A percentile compares a stretch with the other conserved stretches of the same genome.
Evolutionary conservation across 2,113 vertebrate species (phyloP).

Genomic region (Passer domesticus): DNA sequence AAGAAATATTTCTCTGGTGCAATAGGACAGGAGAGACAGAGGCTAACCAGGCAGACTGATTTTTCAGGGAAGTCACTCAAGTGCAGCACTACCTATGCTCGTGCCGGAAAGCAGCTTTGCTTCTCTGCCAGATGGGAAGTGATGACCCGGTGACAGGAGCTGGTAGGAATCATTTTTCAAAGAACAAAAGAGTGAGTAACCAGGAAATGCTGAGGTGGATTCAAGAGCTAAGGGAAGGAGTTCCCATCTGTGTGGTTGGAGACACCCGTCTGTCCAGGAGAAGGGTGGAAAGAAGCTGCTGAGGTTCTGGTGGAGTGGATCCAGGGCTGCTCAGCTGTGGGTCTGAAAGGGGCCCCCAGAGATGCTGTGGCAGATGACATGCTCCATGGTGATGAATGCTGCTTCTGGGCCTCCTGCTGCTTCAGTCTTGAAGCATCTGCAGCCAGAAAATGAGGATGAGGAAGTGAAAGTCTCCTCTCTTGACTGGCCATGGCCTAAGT

Average conservation of each 20-base stretch:
- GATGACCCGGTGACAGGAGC: background rate
- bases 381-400: background rate
- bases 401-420: background rate
- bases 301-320: background rate
- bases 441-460: background rate
- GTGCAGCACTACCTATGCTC: background rate
- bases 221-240: background rate
- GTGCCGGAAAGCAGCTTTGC: background rate
- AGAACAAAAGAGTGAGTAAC: constrained; percentile 4
- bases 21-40: background rate
- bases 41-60: background rate
- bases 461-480: background rate
- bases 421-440: background rate
- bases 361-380: fast-evolving
- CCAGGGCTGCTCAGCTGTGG: background rate
- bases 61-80: background rate
- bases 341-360: background rate
- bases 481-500: background rate
- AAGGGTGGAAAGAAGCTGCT: background rate
- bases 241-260: background rate
- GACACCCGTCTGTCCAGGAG: background rate
- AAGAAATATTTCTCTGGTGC: background rate
- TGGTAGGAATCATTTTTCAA: background rate
- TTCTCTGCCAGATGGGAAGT: background rate
- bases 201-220: background rate